These are phyloP conservation scores for Harmothoe impar DNA, from an alignment of 2,888 invertebrate genomes.

Conservation along the genomic window DNA sequence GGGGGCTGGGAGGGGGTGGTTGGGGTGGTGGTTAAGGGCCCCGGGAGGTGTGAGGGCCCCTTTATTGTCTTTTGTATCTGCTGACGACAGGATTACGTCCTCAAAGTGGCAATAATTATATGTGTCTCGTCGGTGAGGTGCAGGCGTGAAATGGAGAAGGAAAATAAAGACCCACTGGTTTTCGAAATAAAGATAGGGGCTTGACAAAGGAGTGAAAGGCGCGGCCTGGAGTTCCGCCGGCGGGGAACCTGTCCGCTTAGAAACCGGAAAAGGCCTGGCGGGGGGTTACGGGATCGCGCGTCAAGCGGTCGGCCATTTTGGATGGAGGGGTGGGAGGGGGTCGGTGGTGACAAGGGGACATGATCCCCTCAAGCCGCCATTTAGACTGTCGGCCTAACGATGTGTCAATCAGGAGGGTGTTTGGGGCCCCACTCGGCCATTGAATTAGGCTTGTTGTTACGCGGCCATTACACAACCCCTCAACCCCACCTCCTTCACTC, in stretches of 20 bases:
- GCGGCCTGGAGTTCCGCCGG: not conserved
- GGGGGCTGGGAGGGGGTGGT: not conserved
- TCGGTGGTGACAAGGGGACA: not conserved
- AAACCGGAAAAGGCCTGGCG: too few species aligned
- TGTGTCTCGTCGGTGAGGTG: not conserved
- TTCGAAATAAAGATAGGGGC: slow-evolving; percentile 23
- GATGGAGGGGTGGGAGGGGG: too few species aligned
- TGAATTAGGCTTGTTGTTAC: slow-evolving; percentile 51
- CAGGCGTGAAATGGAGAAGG: slow-evolving; percentile 38
- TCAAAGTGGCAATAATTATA: slow-evolving; percentile 55
- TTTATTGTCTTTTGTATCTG: slow-evolving; percentile 26
- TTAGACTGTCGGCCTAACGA: slow-evolving; percentile 38
- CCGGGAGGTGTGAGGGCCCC: not conserved
- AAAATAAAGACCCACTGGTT: not conserved
- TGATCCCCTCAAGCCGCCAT: not conserved
- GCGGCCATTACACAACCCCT: slow-evolving; percentile 41
- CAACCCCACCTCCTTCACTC: not conserved
- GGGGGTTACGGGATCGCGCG: too few species aligned
- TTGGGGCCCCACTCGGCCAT: not conserved
- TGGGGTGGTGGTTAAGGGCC: not conserved
- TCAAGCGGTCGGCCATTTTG: too few species aligned
- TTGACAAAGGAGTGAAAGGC: not conserved
- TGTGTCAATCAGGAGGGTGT: slow-evolving; percentile 8
- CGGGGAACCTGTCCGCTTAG: not conserved
- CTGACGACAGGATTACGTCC: slow-evolving; percentile 44